Conservation (phyloP, 2,113 vertebrate genomes). For the Anoplopoma fimbria region DNA sequence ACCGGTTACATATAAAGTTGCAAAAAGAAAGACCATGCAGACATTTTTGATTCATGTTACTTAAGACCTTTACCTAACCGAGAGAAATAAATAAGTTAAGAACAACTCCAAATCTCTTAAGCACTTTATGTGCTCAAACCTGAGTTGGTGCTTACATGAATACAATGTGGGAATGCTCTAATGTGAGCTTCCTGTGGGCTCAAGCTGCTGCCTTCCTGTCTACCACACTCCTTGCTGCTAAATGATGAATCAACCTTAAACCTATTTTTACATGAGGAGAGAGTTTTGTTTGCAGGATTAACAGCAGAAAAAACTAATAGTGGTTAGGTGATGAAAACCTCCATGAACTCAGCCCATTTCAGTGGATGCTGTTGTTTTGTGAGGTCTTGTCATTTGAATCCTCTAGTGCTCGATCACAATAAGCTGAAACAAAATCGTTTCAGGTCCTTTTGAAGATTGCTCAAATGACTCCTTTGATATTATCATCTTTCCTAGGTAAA, state of each 20-base stretch:
- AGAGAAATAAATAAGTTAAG: neutral
- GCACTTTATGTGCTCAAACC: neutral
- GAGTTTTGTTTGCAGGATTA: neutral
- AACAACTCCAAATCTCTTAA: neutral
- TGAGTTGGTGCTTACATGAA: neutral
- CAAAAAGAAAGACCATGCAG: neutral
- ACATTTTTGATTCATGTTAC: neutral
- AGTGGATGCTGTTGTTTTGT: neutral
- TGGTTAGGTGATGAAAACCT: neutral
- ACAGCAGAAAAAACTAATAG: neutral
- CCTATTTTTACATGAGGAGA: neutral
- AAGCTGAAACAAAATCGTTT: neutral
- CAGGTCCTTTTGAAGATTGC: neutral
- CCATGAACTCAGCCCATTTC: neutral
- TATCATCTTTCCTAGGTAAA: neutral
- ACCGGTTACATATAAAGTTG: neutral
- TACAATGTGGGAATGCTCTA: neutral
- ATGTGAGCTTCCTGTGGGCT: neutral
- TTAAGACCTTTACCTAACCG: neutral
- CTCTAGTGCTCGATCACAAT: no score
- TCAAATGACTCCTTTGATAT: neutral
- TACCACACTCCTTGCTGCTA: neutral
- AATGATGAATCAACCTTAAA: neutral
- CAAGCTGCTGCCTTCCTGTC: neutral
- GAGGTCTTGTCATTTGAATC: neutral